Percentiles rank a stretch among this genome's conserved stretches.
phyloP scores from a whole-genome alignment of 2,888 invertebrate species.

The Molanna angustata region DNA sequence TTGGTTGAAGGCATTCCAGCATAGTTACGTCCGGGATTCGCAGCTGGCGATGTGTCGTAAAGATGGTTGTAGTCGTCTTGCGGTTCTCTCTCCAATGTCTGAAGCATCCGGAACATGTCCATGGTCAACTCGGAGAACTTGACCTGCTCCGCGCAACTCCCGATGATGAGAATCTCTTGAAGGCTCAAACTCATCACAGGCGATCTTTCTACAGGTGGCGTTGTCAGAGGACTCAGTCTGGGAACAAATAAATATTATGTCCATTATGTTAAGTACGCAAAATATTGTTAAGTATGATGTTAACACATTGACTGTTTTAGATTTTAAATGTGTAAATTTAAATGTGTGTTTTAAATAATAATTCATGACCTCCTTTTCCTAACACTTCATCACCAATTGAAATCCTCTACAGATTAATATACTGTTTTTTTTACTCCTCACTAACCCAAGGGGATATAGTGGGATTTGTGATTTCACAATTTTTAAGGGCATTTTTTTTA shows the following conservation, averaged over 20 bases:
- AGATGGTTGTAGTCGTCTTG: conserved; percentile 76
- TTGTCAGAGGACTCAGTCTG: conserved; percentile 78
- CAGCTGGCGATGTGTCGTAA: conserved; percentile 49
- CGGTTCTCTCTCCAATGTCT: conserved; percentile 90
- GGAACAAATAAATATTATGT: conserved; percentile 39
- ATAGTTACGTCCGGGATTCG: conserved; percentile 43
- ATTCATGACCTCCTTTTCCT: no score
- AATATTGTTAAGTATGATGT: no score
- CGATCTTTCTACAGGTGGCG: conserved; percentile 84
- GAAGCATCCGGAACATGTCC: conserved; percentile 97
- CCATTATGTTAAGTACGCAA: no score
- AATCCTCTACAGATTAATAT: no score
- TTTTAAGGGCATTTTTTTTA: no score
- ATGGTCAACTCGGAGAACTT: conserved; percentile 95
- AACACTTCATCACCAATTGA: no score
- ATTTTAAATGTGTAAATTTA: no score
- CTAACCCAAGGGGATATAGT: no score
- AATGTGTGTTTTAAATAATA: no score
- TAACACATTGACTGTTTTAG: no score
- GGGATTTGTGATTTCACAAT: no score
- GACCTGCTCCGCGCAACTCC: conserved; percentile 90
- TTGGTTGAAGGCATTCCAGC: conserved; percentile 39
- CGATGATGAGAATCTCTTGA: conserved; percentile 92
- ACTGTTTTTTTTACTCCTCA: no score
- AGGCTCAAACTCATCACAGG: conserved; percentile 82